These are phyloP conservation scores for Boulengeromyrus knoepffleri DNA, from an alignment of 2,113 vertebrate species.

Conservation along the genomic window DNA sequence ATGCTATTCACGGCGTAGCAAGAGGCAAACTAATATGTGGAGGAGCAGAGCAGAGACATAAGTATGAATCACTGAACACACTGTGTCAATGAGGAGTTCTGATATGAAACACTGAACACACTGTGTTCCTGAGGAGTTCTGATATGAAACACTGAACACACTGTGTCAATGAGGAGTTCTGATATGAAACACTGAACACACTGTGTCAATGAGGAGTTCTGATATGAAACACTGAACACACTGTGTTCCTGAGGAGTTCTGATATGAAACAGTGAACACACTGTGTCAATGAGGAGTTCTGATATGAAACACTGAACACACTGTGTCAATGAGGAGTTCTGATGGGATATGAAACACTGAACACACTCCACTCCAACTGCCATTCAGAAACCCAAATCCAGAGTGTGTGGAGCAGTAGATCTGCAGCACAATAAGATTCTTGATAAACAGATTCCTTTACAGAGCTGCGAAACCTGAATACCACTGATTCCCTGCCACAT, in stretches of 20 bases:
- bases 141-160: constrained; percentile 1
- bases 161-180: too few species aligned
- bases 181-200: constrained; percentile 1
- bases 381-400: constrained; percentile 40
- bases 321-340: too few species aligned
- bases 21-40: constrained; percentile 54
- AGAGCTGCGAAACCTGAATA: constrained; percentile 42
- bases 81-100: too few species aligned
- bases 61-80: neutral
- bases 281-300: neutral
- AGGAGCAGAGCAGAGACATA: neutral
- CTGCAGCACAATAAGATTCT: constrained; percentile 27
- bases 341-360: neutral
- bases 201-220: too few species aligned
- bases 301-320: neutral
- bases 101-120: constrained; percentile 1
- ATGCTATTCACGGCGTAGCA: constrained; percentile 47
- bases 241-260: neutral
- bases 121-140: too few species aligned
- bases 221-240: neutral
- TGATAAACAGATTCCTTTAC: constrained; percentile 47
- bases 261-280: neutral
- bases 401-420: neutral
- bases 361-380: constrained; percentile 15
- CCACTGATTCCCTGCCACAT: constrained; percentile 9